phyloP scores from a whole-genome alignment of 2,113 vertebrate species.

The Rafetus swinhoei region DNA sequence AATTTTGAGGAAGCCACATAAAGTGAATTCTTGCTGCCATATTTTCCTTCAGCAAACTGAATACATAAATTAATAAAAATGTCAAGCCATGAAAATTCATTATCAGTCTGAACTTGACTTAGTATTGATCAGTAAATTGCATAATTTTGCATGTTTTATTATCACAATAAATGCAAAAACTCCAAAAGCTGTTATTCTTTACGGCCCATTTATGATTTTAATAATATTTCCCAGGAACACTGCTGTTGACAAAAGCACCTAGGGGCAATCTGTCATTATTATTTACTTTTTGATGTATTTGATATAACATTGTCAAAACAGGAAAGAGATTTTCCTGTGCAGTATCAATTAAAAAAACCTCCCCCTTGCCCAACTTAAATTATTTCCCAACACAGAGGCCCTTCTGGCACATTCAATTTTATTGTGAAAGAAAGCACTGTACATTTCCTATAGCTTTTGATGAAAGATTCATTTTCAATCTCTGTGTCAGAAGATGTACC shows the following conservation, averaged over 20 bases:
- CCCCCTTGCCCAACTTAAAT: constrained; percentile 45
- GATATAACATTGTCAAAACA: constrained; percentile 52
- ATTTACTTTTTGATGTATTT: constrained; percentile 74
- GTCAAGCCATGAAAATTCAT: not conserved
- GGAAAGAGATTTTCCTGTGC: constrained; percentile 56
- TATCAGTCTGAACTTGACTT: constrained; percentile 48
- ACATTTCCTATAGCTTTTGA: constrained; percentile 53
- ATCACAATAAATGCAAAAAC: constrained; percentile 45
- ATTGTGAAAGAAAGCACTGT: constrained; percentile 70
- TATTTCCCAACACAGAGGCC: constrained; percentile 57
- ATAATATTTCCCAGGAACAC: constrained; percentile 59
- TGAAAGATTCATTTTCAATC: constrained; percentile 72
- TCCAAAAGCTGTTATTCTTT: constrained; percentile 44
- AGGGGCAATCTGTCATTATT: constrained; percentile 55
- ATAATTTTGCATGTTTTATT: constrained; percentile 51
- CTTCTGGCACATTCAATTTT: constrained; percentile 62
- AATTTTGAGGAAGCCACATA: constrained; percentile 2
- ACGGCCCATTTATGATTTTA: constrained; percentile 51
- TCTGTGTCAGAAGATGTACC: constrained; percentile 76
- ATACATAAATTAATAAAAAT: constrained; percentile 51
- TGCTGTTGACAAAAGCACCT: constrained; percentile 52
- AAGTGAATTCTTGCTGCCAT: not conserved
- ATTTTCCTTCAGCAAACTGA: constrained; percentile 49
- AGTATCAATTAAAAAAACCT: constrained; percentile 72
- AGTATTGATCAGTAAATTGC: constrained; percentile 57